These are phyloP conservation scores for Rhagonycha lutea DNA, from an alignment of 2,888 invertebrate species.

Conservation along the genomic window DNA sequence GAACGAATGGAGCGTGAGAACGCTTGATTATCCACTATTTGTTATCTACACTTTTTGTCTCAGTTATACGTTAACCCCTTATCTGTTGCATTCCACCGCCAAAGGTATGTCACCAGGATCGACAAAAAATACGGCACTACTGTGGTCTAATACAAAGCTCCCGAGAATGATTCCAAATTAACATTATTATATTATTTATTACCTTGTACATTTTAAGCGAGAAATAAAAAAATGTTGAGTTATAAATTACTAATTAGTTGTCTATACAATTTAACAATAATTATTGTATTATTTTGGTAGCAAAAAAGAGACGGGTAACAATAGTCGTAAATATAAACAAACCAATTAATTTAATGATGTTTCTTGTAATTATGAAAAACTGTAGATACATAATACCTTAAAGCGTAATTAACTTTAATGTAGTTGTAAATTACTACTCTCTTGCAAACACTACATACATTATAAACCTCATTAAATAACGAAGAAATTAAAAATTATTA, in stretches of 20 bases:
- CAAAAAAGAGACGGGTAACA: neutral
- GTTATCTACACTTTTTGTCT: constrained; percentile 51
- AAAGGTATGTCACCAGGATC: constrained; percentile 53
- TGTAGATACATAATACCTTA: constrained; percentile 21
- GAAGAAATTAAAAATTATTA: constrained; percentile 14
- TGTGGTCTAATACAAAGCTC: constrained; percentile 45
- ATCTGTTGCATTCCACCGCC: constrained; percentile 51
- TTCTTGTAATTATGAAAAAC: constrained; percentile 21
- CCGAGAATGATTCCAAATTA: constrained; percentile 26
- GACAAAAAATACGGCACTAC: constrained; percentile 51
- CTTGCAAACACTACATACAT: constrained; percentile 23
- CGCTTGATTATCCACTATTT: constrained; percentile 46
- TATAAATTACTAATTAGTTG: neutral
- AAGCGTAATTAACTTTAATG: constrained; percentile 34
- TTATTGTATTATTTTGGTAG: neutral
- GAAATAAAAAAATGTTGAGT: neutral
- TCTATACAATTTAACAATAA: neutral
- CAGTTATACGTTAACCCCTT: constrained; percentile 55
- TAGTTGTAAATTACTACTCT: constrained; percentile 28
- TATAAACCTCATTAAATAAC: constrained; percentile 16
- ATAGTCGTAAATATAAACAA: constrained; percentile 17
- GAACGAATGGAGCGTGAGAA: constrained; percentile 49
- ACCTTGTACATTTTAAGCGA: neutral
- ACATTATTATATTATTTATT: constrained; percentile 8
- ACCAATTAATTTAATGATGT: constrained; percentile 31